Conservation (phyloP, 2,797 vertebrate species). For the Helostoma temminkii region DNA sequence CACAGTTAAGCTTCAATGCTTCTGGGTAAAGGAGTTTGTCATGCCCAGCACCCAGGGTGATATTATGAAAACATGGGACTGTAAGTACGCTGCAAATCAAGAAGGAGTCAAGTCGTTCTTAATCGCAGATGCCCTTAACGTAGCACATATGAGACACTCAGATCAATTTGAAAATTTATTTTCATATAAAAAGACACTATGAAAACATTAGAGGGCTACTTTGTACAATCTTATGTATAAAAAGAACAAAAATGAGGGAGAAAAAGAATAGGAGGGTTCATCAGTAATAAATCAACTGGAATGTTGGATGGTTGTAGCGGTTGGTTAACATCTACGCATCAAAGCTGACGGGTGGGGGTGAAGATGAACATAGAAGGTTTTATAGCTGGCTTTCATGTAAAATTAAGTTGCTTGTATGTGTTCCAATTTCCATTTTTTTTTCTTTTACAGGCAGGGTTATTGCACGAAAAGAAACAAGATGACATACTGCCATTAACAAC, state of each 20-base stretch:
- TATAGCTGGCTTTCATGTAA: constrained; percentile 19
- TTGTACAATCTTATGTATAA: constrained; percentile 88
- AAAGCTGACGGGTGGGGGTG: constrained; percentile 46
- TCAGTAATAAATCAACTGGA: constrained; percentile 69
- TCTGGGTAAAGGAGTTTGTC: constrained; percentile 73
- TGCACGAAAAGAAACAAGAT: constrained; percentile 38
- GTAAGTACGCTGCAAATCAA: constrained; percentile 55
- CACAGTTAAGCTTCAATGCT: constrained; percentile 70
- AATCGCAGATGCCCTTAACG: constrained; percentile 56
- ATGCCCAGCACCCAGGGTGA: constrained; percentile 59
- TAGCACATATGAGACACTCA: constrained; percentile 45
- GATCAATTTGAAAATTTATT: constrained; percentile 87
- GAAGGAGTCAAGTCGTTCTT: constrained; percentile 18
- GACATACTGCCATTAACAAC: not conserved
- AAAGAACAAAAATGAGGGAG: constrained; percentile 78
- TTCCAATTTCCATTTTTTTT: constrained; percentile 15
- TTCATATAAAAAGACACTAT: constrained; percentile 89
- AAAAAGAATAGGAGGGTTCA: constrained; percentile 51
- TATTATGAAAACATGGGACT: constrained; percentile 60
- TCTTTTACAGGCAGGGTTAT: constrained; percentile 23
- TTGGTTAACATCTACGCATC: constrained; percentile 66
- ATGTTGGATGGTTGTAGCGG: constrained; percentile 58
- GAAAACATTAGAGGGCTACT: constrained; percentile 88
- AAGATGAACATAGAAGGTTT: constrained; percentile 34
- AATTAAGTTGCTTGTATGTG: constrained; percentile 17